Conservation (phyloP, 2,888 invertebrate genomes). For the Thera britannica region DNA sequence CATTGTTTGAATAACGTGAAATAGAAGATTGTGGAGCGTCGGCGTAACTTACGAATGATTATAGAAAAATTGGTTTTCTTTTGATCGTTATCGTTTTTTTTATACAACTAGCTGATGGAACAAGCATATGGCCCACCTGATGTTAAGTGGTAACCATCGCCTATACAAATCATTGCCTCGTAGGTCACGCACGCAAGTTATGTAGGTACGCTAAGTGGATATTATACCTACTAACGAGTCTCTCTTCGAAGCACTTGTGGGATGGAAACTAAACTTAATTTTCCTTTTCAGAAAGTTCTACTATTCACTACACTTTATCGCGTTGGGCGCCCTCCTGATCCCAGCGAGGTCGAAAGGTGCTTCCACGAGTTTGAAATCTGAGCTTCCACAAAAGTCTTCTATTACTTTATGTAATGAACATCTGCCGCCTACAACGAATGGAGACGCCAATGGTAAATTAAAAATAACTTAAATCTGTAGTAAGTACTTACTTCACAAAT, state of each 20-base stretch:
- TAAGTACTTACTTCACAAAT: background rate
- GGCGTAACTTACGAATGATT: too few relatives aligned
- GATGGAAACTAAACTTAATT: background rate
- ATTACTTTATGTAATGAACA: slow-evolving; percentile 44
- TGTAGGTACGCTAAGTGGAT: too few relatives aligned
- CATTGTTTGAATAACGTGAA: slow-evolving; percentile 7
- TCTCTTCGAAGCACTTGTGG: too few relatives aligned
- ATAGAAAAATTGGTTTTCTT: too few relatives aligned
- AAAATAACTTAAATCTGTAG: slow-evolving; percentile 55
- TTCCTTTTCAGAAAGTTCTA: slow-evolving; percentile 82
- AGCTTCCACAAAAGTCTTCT: slow-evolving; percentile 53
- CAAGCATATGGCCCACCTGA: too few relatives aligned
- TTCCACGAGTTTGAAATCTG: slow-evolving; percentile 43
- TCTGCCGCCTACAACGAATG: slow-evolving; percentile 43
- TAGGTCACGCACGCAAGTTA: too few relatives aligned
- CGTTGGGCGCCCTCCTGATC: slow-evolving; percentile 73
- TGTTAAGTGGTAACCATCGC: too few relatives aligned
- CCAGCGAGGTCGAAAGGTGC: slow-evolving; percentile 50
- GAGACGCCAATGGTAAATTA: slow-evolving; percentile 66
- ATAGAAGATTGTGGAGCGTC: background rate
- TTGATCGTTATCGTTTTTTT: too few relatives aligned
- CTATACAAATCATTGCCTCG: too few relatives aligned
- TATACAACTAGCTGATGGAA: too few relatives aligned
- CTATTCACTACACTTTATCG: slow-evolving; percentile 80
- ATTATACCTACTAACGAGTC: too few relatives aligned